Base-by-base conservation (phyloP, 64 coral and sea anemone genomes). In the Orbicella faveolata region DNA sequence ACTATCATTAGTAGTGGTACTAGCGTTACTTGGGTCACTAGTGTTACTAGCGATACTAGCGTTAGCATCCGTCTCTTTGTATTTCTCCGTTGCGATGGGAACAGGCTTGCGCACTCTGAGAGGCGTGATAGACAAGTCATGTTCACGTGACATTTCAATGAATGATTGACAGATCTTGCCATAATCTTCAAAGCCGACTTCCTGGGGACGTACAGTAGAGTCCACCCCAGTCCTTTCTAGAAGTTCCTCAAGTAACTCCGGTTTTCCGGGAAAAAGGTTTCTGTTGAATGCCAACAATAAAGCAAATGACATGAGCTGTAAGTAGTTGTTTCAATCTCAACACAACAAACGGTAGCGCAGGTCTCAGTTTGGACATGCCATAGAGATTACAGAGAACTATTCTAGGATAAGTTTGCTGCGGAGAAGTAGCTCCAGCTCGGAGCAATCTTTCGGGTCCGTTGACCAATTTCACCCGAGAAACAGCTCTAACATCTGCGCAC, bases 51-150 rank as follows among this genome's bases (percentile, higher is more conserved):
- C 4, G 52, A 6, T 53, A 23, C 21, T 51, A 23, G 33, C 21
- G 59, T 66, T 19, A 48, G 15, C 15, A n/a, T 52, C 34, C 63
- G 11, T 21, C 8, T 48, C 36, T 21, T 41, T 84, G 33, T 48
- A 23, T 69, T 34, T 21, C 39, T 9, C 36, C 64, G 63, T 70
- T 69, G 81, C 37, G 12, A 93, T 83, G 7, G 54, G n/a, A 78
- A 48, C 17, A 23, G 96, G 96, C 84, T 87, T 98, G 23, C 87
- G 89, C 35, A 98, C 67, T 93, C 83, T 93, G 18, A 91, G 79
- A 79, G 96, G 96, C 21, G 76, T 64, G 39, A 76, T 26, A 15
- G 88, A 26, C 77, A 98, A 57, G 13, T 89, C 34, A 0, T 87
- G 55, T 8, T 84, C 74, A 12, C 33, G 59, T 63, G 91, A 72